Base-by-base conservation (phyloP, 2,888 invertebrate species). In the Meganola albula region DNA sequence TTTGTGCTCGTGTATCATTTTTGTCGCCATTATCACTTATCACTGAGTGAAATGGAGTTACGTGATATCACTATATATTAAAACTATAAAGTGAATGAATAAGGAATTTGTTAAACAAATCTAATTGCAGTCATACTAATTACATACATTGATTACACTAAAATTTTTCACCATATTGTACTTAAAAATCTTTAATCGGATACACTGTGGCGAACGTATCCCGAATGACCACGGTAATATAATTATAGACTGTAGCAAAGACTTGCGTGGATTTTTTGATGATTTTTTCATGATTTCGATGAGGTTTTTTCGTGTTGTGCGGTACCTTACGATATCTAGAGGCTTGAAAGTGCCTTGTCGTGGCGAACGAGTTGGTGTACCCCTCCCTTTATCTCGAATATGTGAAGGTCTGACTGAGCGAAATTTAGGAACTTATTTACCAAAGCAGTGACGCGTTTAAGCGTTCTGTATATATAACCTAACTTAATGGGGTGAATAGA, bases 171-270 rank as follows among this genome's bases (percentile, higher is more conserved):
- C 31, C 34, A 39, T 48, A 39, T 38, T 49, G 53, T 55, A 53
- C 54, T 56, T 56, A 54, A 56, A 35, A 49, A 33, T 35, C 27
- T 32, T 34, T 36, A 39, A 44, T 27, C 36, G 56, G 56, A 55
- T 55, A 53, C 42, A 45, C 46, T 42, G 32, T 44, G 47, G 57
- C 40, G 48, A 63, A 60, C 74, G 74, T 79, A 75, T 78, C 82
- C 79, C 75, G 70, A 77, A 68, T 69, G 77, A 76, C 78, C 82
- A 74, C 79, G 72, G 70, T 75, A 66, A 68, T 63, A 63, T 51
- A 57, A 74, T n/a, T n/a, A n/a, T 74, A 79, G 83, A 83, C 83
- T 82, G 79, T 79, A 79, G 78, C 62, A 59, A 80, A 80, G 80
- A 78, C 82, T 82, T 77, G 78, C 74, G 78, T 72, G 79, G 70